These are phyloP conservation scores for Plagodis dolabraria DNA, from an alignment of 2,888 invertebrate species.

Conservation along the genomic window DNA sequence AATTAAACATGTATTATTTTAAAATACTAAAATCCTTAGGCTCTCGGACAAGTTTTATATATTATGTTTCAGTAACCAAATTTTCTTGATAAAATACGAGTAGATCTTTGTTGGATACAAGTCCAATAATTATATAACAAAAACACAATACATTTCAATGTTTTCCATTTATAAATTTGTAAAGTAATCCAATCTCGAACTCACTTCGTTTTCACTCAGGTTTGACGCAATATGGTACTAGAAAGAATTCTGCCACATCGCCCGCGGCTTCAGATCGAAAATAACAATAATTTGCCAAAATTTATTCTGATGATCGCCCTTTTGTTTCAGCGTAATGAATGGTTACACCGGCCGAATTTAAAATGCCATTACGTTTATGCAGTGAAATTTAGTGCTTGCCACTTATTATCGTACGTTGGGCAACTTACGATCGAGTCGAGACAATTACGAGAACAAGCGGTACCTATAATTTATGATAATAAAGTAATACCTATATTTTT, in stretches of 20 bases:
- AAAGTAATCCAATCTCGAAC: constrained; percentile 1
- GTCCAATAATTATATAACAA: too few relatives aligned
- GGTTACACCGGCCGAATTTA: constrained; percentile 62
- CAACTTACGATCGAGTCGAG: constrained; percentile 16
- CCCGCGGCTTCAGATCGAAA: constrained; percentile 59
- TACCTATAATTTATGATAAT: constrained; percentile 20
- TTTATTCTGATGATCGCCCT: constrained; percentile 75
- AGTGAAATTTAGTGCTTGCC: constrained; percentile 40
- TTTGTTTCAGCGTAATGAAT: constrained; percentile 73
- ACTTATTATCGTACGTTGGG: constrained; percentile 32
- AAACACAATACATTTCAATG: too few relatives aligned
- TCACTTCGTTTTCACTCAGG: neutral
- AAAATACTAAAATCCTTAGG: too few relatives aligned
- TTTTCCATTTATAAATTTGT: neutral
- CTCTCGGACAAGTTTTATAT: too few relatives aligned
- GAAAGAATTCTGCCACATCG: constrained; percentile 16
- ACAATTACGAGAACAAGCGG: constrained; percentile 22
- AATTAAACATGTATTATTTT: too few relatives aligned
- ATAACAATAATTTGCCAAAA: constrained; percentile 79
- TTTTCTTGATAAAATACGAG: too few relatives aligned
- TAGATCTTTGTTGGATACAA: too few relatives aligned
- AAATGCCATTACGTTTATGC: constrained; percentile 67
- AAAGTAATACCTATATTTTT: constrained; percentile 6
- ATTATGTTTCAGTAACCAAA: too few relatives aligned
- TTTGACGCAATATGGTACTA: neutral